A percentile compares a stretch with the other conserved stretches of the same genome.
Evolutionary conservation across 2,797 vertebrate genomes (phyloP).

Genomic region (Periophthalmus magnuspinnatus): DNA sequence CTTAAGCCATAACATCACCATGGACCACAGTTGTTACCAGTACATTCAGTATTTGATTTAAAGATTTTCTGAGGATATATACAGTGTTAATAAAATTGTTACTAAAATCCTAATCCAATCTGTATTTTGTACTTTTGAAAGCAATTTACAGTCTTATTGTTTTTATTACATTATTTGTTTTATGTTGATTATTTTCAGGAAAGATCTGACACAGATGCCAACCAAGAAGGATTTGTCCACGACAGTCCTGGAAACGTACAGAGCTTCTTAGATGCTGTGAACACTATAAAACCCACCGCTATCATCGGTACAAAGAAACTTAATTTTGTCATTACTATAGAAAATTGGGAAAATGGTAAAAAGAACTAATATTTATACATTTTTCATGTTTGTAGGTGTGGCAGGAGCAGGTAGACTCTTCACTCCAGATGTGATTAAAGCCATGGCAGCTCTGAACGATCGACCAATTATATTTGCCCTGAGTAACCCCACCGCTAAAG

Average conservation of each 20-base stretch:
- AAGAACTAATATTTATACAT: not conserved
- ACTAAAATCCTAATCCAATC: too few relatives aligned
- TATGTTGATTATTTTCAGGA: slow-evolving; percentile 65
- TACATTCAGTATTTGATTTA: not conserved
- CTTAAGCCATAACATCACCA: too few relatives aligned
- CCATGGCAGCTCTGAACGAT: slow-evolving; percentile 89
- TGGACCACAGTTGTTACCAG: too few relatives aligned
- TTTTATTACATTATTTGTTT: not conserved
- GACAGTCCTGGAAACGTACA: slow-evolving; percentile 77
- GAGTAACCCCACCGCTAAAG: slow-evolving; percentile 92
- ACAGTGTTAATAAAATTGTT: too few relatives aligned
- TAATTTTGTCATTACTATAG: not conserved
- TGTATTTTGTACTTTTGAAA: not conserved
- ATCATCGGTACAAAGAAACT: slow-evolving; percentile 83
- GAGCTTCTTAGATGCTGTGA: slow-evolving; percentile 92
- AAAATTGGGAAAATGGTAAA: not conserved
- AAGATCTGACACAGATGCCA: slow-evolving; percentile 76
- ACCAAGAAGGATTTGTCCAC: slow-evolving; percentile 90
- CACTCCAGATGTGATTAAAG: slow-evolving; percentile 84
- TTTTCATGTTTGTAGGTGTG: slow-evolving; percentile 78
- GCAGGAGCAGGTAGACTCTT: slow-evolving; percentile 92
- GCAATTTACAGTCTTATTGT: not conserved
- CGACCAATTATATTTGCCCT: slow-evolving; percentile 92
- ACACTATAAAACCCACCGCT: slow-evolving; percentile 86
- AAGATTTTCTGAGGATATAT: not conserved